Percentiles rank a stretch among this genome's conserved stretches.
Evolutionary conservation across 2,888 invertebrate species (phyloP).

Genomic region (Cordilura impudica): DNA sequence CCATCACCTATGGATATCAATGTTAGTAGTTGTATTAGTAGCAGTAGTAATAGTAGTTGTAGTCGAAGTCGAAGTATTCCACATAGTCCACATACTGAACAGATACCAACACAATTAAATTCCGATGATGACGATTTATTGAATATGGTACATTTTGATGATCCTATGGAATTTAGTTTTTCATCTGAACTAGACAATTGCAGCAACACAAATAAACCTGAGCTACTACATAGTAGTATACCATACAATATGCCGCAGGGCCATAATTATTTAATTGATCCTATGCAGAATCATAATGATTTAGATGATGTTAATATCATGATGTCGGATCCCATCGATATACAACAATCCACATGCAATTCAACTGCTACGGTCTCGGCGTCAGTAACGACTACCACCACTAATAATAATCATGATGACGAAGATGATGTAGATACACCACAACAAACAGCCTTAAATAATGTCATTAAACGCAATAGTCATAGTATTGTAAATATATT

Average conservation of each 20-base stretch:
- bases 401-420: slow-evolving; percentile 11
- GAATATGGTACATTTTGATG: slow-evolving; percentile 69
- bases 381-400: slow-evolving; percentile 35
- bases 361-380: slow-evolving; percentile 46
- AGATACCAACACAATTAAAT: slow-evolving; percentile 14
- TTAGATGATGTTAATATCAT: slow-evolving; percentile 25
- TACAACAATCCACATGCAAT: slow-evolving; percentile 34
- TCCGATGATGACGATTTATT: slow-evolving; percentile 65
- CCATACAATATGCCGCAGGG: slow-evolving; percentile 20
- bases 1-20: slow-evolving; percentile 46
- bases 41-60: slow-evolving; percentile 37
- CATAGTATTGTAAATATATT: slow-evolving; percentile 66
- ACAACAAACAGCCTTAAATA: slow-evolving; percentile 61
- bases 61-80: slow-evolving; percentile 1
- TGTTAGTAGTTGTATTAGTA: slow-evolving; percentile 57
- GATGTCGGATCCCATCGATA: slow-evolving; percentile 62
- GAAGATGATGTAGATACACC: slow-evolving; percentile 37
- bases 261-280: slow-evolving; percentile 23
- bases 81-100: slow-evolving; percentile 39
- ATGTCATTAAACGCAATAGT: slow-evolving; percentile 63
- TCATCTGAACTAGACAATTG: slow-evolving; percentile 39
- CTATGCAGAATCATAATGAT: slow-evolving; percentile 31
- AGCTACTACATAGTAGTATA: not conserved
- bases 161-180: slow-evolving; percentile 66
- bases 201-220: not conserved